Evolutionary conservation across 2,113 vertebrate species (phyloP).

Genomic region (Dendrocopos noguchii): DNA sequence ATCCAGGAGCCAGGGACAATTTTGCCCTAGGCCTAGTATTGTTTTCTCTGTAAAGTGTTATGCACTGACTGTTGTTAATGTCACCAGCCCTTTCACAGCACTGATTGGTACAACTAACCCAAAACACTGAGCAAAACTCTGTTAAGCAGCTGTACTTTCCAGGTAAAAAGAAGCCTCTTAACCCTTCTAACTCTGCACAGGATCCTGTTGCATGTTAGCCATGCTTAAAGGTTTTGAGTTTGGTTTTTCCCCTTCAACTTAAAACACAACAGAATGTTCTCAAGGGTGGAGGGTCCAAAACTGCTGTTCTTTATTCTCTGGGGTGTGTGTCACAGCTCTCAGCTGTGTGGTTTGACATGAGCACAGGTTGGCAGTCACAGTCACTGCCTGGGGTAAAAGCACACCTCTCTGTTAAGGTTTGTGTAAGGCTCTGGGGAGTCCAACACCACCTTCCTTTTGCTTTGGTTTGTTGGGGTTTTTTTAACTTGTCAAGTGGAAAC

Average conservation of each 20-base stretch:
- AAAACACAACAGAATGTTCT: neutral
- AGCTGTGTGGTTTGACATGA: neutral
- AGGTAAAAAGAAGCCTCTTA: neutral
- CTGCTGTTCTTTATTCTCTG: neutral
- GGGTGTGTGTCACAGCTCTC: neutral
- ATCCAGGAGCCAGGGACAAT: neutral
- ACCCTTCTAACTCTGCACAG: neutral
- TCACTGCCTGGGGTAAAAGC: neutral
- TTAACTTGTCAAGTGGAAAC: neutral
- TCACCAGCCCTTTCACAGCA: neutral
- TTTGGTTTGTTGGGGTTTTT: neutral
- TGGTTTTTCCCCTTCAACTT: neutral
- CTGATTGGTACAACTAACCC: neutral
- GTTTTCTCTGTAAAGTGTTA: neutral
- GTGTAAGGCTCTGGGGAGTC: neutral
- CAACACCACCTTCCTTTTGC: neutral
- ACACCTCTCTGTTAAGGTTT: neutral
- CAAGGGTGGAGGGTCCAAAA: neutral
- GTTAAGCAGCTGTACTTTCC: neutral
- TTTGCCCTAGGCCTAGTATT: neutral
- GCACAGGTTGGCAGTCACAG: neutral
- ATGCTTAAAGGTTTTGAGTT: neutral
- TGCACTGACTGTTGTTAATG: neutral
- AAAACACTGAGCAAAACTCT: neutral
- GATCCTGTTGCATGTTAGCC: neutral